Base-by-base conservation (phyloP, 2,888 invertebrate genomes). In the Hartigia nigra region DNA sequence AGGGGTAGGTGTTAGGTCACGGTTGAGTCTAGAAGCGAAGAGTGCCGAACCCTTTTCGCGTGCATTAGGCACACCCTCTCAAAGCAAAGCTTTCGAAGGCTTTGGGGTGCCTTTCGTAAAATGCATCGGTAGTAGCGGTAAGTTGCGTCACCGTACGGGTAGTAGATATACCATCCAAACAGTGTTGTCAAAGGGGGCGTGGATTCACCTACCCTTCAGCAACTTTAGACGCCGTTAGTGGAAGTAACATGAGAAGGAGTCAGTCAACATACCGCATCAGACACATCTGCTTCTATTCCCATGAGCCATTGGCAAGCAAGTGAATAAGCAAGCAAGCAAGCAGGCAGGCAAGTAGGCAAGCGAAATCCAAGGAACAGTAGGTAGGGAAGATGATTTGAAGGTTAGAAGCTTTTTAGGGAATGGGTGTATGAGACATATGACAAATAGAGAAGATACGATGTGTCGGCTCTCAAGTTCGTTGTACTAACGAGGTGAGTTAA, bases 261-360 rank as follows among this genome's bases (percentile, higher is more conserved):
- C 76, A 78, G 78, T 78, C 78, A 78, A 78, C 78, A 76, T 76
- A 78, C 76, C 78, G 55, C 74, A 76, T 78, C 78, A 70, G 75
- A 76, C 70, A 76, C 78, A 78, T 76, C 78, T 78, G 78, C 76
- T 37, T 35, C 39, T 34, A 75, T 78, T 78, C 78, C 78, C 78
- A 78, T 75, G 70, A 37, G 75, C 70, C 70, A 32, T 32, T 31
- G 39, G 39, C 14, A 39, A 39, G 14, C 39, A 39, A 39, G 39
- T 39, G 39, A 39, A 39, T 39, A 39, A 39, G 39, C 39, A 39
- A 39, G 39, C 39, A 39, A 39, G 39, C 39, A 39, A 39, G 12
- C 37, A 14, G 14, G 39, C 14, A 39, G 39, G 39, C 39, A 39
- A 23, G 39, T 39, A 39, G 39, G 14, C 39, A 39, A 14, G 39